Evolutionary conservation across 2,797 vertebrate genomes (phyloP).

Genomic region (Chloroceryle amazona): DNA sequence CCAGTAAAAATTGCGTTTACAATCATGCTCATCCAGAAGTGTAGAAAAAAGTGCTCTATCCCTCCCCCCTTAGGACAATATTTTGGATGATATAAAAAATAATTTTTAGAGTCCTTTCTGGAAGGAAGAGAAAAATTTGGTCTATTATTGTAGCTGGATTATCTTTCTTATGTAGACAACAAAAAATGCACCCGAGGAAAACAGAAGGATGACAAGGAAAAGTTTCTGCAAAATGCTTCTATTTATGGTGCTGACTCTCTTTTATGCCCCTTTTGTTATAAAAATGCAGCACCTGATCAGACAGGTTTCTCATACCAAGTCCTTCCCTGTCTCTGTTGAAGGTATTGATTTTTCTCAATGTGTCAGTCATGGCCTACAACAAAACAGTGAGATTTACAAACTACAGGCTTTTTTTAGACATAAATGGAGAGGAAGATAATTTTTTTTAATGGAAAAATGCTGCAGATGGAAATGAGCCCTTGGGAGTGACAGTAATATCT

Average conservation of each 20-base stretch:
- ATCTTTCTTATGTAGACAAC: not conserved
- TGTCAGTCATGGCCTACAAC: not conserved
- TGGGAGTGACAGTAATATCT: not conserved
- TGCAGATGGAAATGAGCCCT: not conserved
- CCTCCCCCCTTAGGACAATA: not conserved
- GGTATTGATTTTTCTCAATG: not conserved
- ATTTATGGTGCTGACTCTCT: not conserved
- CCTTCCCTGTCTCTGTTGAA: not conserved
- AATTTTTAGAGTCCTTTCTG: not conserved
- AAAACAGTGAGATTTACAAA: not conserved
- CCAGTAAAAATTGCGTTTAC: conserved; percentile 1
- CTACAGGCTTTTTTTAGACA: not conserved
- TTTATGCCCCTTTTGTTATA: not conserved
- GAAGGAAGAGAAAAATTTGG: not conserved
- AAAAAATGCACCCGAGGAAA: not conserved
- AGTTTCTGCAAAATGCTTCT: not conserved
- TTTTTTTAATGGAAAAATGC: not conserved
- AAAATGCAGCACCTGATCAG: not conserved
- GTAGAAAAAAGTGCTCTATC: not conserved
- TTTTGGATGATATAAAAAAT: not conserved
- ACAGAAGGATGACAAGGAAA: not conserved
- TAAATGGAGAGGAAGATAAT: not conserved
- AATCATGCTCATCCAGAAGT: not conserved
- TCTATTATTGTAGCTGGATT: not conserved
- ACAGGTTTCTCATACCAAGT: not conserved